These are phyloP conservation scores for Cheilosia urbana DNA, from an alignment of 2,888 invertebrate species.

Conservation along the genomic window DNA sequence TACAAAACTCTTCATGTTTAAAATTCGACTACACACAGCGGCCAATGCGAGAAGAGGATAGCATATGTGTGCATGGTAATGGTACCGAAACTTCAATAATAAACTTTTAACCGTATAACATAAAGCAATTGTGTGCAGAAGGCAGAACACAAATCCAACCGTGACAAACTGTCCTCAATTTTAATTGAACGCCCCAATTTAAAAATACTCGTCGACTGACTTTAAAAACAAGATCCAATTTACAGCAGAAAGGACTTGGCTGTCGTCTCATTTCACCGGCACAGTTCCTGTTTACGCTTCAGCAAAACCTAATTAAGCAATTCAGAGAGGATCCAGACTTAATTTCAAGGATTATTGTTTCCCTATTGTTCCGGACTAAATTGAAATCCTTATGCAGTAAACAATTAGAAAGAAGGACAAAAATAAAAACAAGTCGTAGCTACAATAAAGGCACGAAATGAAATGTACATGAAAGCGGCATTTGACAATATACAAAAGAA, in stretches of 20 bases:
- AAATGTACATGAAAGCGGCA: constrained; percentile 66
- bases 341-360: constrained; percentile 72
- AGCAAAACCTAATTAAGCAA: constrained; percentile 73
- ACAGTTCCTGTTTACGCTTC: constrained; percentile 66
- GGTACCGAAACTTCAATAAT: too few species aligned
- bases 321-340: constrained; percentile 71
- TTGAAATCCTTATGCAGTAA: constrained; percentile 73
- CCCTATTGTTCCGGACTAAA: constrained; percentile 71
- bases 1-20: too few species aligned
- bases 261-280: constrained; percentile 36
- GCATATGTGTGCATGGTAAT: too few species aligned
- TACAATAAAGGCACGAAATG: constrained; percentile 62
- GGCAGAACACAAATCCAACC: too few species aligned
- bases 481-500: constrained; percentile 64
- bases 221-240: constrained; percentile 27
- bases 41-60: too few species aligned
- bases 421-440: constrained; percentile 22
- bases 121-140: too few species aligned
- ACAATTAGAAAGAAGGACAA: constrained; percentile 68
- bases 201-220: constrained; percentile 16
- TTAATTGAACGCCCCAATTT: constrained; percentile 19
- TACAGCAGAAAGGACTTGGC: constrained; percentile 48
- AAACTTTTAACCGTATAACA: too few species aligned
- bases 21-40: too few species aligned
- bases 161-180: not conserved